Evolutionary conservation across 2,888 invertebrate genomes (phyloP), one percentile per base, ranked within the genome.

Genomic region (Sphaerolaimus hirsutus): DNA sequence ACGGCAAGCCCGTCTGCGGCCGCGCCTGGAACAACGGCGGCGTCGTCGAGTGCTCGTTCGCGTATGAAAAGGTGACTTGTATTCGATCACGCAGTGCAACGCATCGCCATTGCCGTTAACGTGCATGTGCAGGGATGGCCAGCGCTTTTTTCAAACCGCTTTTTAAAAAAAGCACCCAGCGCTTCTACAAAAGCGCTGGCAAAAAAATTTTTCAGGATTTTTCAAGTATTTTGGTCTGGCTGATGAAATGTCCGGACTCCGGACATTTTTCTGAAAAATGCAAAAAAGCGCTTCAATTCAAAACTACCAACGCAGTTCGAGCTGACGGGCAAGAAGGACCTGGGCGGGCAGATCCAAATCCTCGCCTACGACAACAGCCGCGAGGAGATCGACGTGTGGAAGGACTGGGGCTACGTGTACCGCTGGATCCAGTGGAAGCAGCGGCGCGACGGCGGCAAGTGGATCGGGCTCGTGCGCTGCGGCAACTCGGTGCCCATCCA

Each of bases 41-140:
- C 32, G 54, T 52, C 43, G 56, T 56, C 46, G 53, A 54, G 41
- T 56, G 56, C 51, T 53, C 53, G 7, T 56, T 56, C 47, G 51
- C 55, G 5, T 54, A 54, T 48, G 52, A 24, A 5, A 23, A 23
- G 7, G 7, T n/a, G n/a, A n/a, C n/a, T n/a, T n/a, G n/a, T n/a
- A n/a, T n/a, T n/a, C n/a, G n/a, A n/a, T n/a, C n/a, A n/a, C n/a
- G n/a, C n/a, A n/a, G n/a, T n/a, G n/a, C n/a, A n/a, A n/a, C n/a
- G n/a, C n/a, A n/a, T n/a, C n/a, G n/a, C n/a, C n/a, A n/a, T n/a
- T n/a, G n/a, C n/a, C n/a, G n/a, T n/a, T n/a, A n/a, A n/a, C n/a
- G n/a, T n/a, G n/a, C n/a, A n/a, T n/a, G n/a, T n/a, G n/a, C n/a
- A n/a, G n/a, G n/a, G n/a, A n/a, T n/a, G n/a, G n/a, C n/a, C n/a